phyloP scores from a whole-genome alignment of 1,140 invertebrate genomes.

The Chrysomallon squamiferum region DNA sequence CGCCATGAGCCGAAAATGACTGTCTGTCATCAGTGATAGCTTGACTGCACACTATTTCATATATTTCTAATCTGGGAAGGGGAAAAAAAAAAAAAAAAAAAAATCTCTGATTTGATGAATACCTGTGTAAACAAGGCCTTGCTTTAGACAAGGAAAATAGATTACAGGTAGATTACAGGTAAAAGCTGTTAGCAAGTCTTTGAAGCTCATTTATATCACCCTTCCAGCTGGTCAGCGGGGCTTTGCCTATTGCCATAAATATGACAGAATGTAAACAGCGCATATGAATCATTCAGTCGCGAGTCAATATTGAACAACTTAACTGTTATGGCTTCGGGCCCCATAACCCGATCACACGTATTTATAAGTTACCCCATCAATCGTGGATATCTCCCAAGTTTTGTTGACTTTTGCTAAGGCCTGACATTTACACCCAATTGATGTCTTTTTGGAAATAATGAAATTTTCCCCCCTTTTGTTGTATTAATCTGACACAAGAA shows the following conservation, averaged over 20 bases:
- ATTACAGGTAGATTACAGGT: slow-evolving; percentile 4
- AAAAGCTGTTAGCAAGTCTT: slow-evolving; percentile 1
- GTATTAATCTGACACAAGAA: too few species aligned
- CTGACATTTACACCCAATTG: too few species aligned
- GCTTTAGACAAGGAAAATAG: slow-evolving; percentile 2
- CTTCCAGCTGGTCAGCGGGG: neutral
- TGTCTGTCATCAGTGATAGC: too few species aligned
- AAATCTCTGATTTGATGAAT: slow-evolving; percentile 1
- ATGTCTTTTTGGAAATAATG: too few species aligned
- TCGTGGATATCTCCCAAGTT: too few species aligned
- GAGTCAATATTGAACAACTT: slow-evolving; percentile 3
- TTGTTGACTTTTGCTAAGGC: too few species aligned
- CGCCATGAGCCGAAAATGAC: too few species aligned
- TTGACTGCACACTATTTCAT: too few species aligned
- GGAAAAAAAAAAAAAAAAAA: too few species aligned
- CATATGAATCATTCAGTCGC: slow-evolving; percentile 1
- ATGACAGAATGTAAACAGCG: neutral
- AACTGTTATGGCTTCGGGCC: slow-evolving; percentile 3
- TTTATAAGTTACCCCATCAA: slow-evolving; percentile 1
- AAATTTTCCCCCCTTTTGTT: too few species aligned
- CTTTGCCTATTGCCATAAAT: neutral
- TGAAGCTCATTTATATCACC: neutral
- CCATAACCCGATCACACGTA: neutral
- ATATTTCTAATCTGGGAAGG: too few species aligned
- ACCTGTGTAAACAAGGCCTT: neutral